These are phyloP conservation scores for Atherinosoma microstoma DNA, from an alignment of 2,797 vertebrate genomes.

Conservation along the genomic window DNA sequence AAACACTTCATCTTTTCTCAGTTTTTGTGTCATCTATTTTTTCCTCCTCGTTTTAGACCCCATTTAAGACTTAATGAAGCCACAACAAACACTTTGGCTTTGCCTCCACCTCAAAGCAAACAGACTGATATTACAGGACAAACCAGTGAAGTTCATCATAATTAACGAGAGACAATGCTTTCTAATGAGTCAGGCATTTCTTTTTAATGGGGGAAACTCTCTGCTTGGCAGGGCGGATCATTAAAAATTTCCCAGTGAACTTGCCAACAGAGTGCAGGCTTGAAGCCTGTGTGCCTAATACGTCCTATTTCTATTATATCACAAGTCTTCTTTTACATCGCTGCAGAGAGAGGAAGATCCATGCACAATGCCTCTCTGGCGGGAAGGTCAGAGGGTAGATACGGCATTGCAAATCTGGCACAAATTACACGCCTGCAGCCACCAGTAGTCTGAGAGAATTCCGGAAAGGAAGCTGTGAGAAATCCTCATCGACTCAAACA, in stretches of 20 bases:
- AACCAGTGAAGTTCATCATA: not conserved
- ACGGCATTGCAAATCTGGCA: slow-evolving; percentile 73
- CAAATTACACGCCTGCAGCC: slow-evolving; percentile 77
- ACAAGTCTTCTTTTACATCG: slow-evolving; percentile 34
- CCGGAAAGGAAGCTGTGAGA: slow-evolving; percentile 75
- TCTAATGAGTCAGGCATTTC: not conserved
- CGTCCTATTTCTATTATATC: slow-evolving; percentile 16
- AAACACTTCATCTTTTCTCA: not conserved
- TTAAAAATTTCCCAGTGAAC: slow-evolving; percentile 2
- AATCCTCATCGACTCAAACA: slow-evolving; percentile 59
- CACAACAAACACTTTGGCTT: not conserved
- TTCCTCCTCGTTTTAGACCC: not conserved
- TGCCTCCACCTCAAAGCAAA: not conserved
- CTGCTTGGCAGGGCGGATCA: not conserved
- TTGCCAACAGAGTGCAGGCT: not conserved
- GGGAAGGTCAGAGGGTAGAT: slow-evolving; percentile 62
- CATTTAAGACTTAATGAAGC: not conserved
- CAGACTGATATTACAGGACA: slow-evolving; percentile 20
- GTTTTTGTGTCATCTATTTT: not conserved
- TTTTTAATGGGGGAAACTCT: not conserved
- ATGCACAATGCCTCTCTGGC: slow-evolving; percentile 38
- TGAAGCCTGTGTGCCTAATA: slow-evolving; percentile 28
- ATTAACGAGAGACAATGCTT: not conserved
- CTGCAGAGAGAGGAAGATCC: slow-evolving; percentile 21
- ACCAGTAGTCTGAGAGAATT: slow-evolving; percentile 74